A percentile compares a stretch with the other conserved stretches of the same genome.
Evolutionary conservation across 2,113 vertebrate genomes (phyloP).

Genomic region (Carassius carassius): DNA sequence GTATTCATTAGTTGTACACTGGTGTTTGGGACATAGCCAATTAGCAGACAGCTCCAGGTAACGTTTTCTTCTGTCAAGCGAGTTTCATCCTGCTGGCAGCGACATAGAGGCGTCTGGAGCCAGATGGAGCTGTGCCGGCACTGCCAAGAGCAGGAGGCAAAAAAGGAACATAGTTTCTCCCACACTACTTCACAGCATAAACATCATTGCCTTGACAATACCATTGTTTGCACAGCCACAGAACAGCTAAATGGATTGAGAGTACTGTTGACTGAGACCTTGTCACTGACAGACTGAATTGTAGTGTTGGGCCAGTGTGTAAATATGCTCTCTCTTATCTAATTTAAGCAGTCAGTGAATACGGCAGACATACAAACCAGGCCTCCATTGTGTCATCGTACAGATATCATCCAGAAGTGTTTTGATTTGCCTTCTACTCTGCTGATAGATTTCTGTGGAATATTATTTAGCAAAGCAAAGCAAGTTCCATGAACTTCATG

Average conservation of each 20-base stretch:
- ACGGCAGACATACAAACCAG: neutral
- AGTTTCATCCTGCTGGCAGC: slow-evolving; percentile 60
- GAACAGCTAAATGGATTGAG: slow-evolving; percentile 22
- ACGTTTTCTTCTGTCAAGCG: slow-evolving; percentile 61
- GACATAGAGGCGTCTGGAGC: slow-evolving; percentile 63
- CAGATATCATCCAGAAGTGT: slow-evolving; percentile 85
- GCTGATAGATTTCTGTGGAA: slow-evolving; percentile 85
- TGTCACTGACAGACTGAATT: slow-evolving; percentile 28
- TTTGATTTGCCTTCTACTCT: slow-evolving; percentile 83
- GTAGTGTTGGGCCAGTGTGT: slow-evolving; percentile 31
- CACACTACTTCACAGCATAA: slow-evolving; percentile 37
- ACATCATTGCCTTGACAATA: slow-evolving; percentile 13
- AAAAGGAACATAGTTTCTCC: slow-evolving; percentile 41
- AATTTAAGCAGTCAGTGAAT: slow-evolving; percentile 24
- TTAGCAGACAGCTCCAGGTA: slow-evolving; percentile 63
- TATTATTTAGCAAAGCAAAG: slow-evolving; percentile 79
- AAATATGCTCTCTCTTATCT: slow-evolving; percentile 48
- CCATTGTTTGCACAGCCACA: slow-evolving; percentile 23
- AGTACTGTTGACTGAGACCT: slow-evolving; percentile 36
- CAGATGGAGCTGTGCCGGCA: slow-evolving; percentile 44
- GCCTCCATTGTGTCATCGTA: slow-evolving; percentile 43
- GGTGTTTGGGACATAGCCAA: slow-evolving; percentile 61
- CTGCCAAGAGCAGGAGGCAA: slow-evolving; percentile 38
- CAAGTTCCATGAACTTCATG: neutral
- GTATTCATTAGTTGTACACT: slow-evolving; percentile 61